Evolutionary conservation across 1,140 invertebrate species (phyloP).

Genomic region (Apolygus lucorum): DNA sequence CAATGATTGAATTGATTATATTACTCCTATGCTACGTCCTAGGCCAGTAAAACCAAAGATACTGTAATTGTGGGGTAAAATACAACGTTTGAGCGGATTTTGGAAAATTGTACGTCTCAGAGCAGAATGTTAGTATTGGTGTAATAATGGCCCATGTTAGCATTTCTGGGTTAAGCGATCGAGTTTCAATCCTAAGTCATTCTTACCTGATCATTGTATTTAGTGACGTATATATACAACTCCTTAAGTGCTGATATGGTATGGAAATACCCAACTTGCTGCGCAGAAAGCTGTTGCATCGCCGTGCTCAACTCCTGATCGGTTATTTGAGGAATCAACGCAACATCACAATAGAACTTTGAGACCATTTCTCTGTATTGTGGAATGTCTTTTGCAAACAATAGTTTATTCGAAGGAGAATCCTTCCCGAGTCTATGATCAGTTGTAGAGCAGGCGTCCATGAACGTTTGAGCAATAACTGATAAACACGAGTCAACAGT

Average conservation of each 20-base stretch:
- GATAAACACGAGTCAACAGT: conserved; percentile 87
- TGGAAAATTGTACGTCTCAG: too few species aligned
- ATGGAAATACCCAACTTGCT: conserved; percentile 81
- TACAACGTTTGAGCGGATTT: too few species aligned
- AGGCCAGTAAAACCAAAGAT: too few species aligned
- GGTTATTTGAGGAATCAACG: conserved; percentile 73
- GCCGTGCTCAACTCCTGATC: conserved; percentile 86
- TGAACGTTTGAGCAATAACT: conserved; percentile 92
- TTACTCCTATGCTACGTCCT: too few species aligned
- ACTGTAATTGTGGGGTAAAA: too few species aligned
- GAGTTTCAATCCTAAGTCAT: too few species aligned
- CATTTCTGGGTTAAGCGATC: too few species aligned
- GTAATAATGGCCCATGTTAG: too few species aligned
- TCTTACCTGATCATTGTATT: conserved; percentile 78
- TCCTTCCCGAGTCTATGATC: conserved; percentile 86
- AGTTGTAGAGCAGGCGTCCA: conserved; percentile 85
- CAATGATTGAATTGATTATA: too few species aligned
- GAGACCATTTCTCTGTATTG: conserved; percentile 63
- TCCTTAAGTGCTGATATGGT: conserved; percentile 84
- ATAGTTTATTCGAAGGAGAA: conserved; percentile 87
- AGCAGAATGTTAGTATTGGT: too few species aligned
- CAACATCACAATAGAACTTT: conserved; percentile 79
- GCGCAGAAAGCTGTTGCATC: conserved; percentile 82
- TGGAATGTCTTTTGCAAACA: conserved; percentile 85
- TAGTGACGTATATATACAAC: conserved; percentile 87